Evolutionary conservation across 2,797 vertebrate species (phyloP).

Genomic region (Sebastes vulpes): DNA sequence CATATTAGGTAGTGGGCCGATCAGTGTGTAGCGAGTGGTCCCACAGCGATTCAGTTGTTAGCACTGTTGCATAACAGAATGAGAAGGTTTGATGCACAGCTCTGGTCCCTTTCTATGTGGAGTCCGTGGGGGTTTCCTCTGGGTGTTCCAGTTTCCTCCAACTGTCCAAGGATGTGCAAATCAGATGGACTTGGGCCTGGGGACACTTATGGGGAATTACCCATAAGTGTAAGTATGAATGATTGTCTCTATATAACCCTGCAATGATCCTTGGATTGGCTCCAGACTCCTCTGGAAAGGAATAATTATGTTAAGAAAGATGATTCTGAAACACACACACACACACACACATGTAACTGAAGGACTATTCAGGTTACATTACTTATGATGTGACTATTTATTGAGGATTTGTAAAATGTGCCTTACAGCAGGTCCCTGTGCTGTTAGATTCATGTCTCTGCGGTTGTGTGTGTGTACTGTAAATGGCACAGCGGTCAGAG

Average conservation of each 20-base stretch:
- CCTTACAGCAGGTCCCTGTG: conserved; percentile 10
- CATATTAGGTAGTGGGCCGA: conserved; percentile 5
- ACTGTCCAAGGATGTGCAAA: conserved; percentile 42
- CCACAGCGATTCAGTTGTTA: conserved; percentile 16
- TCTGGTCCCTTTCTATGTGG: neutral
- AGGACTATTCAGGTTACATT: conserved; percentile 3
- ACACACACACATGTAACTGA: neutral
- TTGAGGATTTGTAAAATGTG: conserved; percentile 23
- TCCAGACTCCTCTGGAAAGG: neutral
- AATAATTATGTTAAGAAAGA: neutral
- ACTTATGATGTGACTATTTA: neutral
- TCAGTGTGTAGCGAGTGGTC: conserved; percentile 13
- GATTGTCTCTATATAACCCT: conserved; percentile 30
- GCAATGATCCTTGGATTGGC: neutral
- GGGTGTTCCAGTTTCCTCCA: conserved; percentile 38
- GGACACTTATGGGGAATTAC: conserved; percentile 9
- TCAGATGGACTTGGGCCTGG: conserved; percentile 8
- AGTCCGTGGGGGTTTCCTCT: conserved; percentile 16
- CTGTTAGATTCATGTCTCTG: conserved; percentile 43
- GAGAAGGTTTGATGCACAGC: conserved; percentile 16
- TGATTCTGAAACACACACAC: neutral
- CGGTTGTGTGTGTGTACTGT: conserved; percentile 33
- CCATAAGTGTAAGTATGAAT: conserved; percentile 32
- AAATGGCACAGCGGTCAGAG: conserved; percentile 54
- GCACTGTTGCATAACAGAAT: conserved; percentile 9